Percentiles rank a stretch among this genome's conserved stretches.
These are phyloP conservation scores for Holacanthus passer DNA, from an alignment of 2,113 vertebrate species.

Conservation along the genomic window DNA sequence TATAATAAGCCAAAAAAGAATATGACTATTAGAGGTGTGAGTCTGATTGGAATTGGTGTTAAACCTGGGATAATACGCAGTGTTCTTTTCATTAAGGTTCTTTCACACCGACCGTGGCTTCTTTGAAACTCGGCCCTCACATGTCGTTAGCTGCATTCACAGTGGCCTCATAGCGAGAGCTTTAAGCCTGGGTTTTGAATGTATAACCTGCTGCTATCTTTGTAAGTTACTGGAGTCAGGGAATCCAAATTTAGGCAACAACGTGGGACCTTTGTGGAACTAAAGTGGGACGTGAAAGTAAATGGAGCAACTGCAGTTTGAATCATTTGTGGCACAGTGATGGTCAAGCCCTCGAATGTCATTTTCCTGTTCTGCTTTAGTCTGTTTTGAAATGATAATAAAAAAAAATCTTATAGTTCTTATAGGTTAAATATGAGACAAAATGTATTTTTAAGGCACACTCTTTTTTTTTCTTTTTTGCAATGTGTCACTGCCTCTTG, in stretches of 20 bases:
- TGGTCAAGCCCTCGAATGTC: too few species aligned
- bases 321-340: not conserved
- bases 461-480: not conserved
- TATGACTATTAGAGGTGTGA: not conserved
- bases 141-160: not conserved
- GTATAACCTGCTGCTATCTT: not conserved
- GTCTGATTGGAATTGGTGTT: not conserved
- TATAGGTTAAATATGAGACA: conserved; percentile 15
- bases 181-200: not conserved
- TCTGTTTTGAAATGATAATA: not conserved
- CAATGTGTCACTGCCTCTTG: conserved; percentile 47
- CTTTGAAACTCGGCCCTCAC: not conserved
- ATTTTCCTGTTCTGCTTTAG: not conserved
- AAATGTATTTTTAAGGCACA: conserved; percentile 17
- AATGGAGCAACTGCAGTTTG: not conserved
- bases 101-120: not conserved
- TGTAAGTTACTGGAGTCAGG: not conserved
- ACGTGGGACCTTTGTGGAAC: not conserved
- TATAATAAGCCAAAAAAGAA: not conserved
- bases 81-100: not conserved
- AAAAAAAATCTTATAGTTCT: not conserved
- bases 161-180: not conserved
- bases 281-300: not conserved
- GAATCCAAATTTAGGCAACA: not conserved
- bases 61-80: not conserved